Conservation (phyloP, 1,140 invertebrate genomes). For the Brachionus paranguensis region DNA sequence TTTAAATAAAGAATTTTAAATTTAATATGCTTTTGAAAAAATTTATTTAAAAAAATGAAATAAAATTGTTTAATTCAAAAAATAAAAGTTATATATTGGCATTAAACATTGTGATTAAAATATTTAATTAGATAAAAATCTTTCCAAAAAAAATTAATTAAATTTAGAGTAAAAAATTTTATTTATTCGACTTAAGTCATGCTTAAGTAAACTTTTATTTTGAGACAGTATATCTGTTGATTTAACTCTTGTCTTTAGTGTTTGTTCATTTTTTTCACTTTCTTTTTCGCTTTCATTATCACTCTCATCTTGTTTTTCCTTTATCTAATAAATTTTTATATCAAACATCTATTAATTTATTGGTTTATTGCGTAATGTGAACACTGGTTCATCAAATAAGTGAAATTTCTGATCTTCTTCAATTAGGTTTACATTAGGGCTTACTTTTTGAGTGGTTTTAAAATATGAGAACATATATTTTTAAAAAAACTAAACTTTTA, state of each 20-base stretch:
- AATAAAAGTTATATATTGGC: not conserved
- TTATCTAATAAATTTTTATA: not conserved
- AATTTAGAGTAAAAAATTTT: conserved; percentile 30
- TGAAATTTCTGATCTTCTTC: too few species aligned
- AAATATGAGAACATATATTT: too few species aligned
- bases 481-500: too few species aligned
- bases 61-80: not conserved
- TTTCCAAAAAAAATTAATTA: not conserved
- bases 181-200: conserved; percentile 24
- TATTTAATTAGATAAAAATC: not conserved
- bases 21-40: not conserved
- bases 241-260: not conserved
- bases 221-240: not conserved
- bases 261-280: not conserved
- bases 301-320: not conserved
- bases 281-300: not conserved
- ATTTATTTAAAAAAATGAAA: not conserved
- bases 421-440: too few species aligned
- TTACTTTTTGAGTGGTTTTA: too few species aligned
- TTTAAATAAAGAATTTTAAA: too few species aligned
- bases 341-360: too few species aligned
- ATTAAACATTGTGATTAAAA: not conserved
- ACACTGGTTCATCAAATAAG: too few species aligned
- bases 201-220: conserved; percentile 11
- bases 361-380: too few species aligned